Conservation (phyloP, 2,888 invertebrate genomes). For the Eueremaeus valkanovi region DNA sequence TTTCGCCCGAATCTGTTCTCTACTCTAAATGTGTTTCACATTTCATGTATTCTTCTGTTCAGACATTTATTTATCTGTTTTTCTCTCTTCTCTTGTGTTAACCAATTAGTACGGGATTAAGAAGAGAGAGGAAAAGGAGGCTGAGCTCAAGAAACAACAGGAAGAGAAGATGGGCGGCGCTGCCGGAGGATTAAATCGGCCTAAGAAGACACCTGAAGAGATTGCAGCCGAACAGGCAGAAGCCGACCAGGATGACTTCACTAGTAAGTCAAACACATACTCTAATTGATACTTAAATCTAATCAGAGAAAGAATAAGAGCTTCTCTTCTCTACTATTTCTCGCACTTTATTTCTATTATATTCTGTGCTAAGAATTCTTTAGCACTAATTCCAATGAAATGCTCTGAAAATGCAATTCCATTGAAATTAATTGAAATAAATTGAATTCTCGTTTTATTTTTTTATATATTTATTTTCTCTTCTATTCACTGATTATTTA, state of each 20-base stretch:
- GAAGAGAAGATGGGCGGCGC: constrained; percentile 64
- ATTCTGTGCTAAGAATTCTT: constrained; percentile 3
- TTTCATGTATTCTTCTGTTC: too few relatives aligned
- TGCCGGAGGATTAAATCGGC: constrained; percentile 71
- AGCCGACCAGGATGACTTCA: constrained; percentile 92
- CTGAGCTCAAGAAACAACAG: constrained; percentile 65
- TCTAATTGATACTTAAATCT: neutral
- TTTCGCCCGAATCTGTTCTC: neutral
- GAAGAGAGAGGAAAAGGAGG: constrained; percentile 91
- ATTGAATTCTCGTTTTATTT: too few relatives aligned
- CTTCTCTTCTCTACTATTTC: neutral
- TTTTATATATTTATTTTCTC: too few relatives aligned
- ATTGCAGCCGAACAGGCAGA: constrained; percentile 93
- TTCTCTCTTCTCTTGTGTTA: neutral
- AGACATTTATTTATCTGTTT: neutral
- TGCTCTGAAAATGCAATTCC: too few relatives aligned
- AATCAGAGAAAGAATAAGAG: neutral
- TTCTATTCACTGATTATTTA: too few relatives aligned
- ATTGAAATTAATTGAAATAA: too few relatives aligned
- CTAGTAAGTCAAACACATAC: constrained; percentile 61
- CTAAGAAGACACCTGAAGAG: constrained; percentile 98
- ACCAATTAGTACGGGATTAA: constrained; percentile 90
- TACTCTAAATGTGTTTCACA: neutral
- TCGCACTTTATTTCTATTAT: neutral
- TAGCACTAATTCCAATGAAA: too few relatives aligned